Percentiles rank a stretch among this genome's conserved stretches.
phyloP scores from a whole-genome alignment of 2,113 vertebrate genomes.

The Leucopsar rothschildi region DNA sequence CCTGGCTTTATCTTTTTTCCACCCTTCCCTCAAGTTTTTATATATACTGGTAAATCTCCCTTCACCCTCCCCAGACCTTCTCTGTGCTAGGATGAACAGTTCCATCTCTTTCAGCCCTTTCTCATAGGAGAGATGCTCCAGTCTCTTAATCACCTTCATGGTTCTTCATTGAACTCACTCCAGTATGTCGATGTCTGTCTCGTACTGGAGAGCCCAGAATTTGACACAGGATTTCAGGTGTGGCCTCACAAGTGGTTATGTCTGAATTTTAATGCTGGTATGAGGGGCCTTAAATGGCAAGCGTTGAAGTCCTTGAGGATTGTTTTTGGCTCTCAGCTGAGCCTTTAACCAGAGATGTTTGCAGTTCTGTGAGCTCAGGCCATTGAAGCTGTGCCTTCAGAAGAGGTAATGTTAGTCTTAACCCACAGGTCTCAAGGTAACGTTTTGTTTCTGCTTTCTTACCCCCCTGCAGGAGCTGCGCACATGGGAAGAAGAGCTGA shows the following conservation, averaged over 20 bases:
- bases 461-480: conserved; percentile 81
- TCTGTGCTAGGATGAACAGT: neutral
- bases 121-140: neutral
- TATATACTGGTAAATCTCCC: neutral
- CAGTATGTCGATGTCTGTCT: accelerated
- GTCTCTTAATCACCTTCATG: neutral
- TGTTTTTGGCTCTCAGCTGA: neutral
- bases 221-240: neutral
- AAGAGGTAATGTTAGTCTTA: neutral
- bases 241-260: neutral
- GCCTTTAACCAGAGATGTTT: neutral
- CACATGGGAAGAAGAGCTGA: conserved; percentile 96
- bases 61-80: neutral
- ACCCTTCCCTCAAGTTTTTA: neutral
- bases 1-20: neutral
- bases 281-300: neutral
- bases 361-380: neutral
- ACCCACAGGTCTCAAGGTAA: neutral
- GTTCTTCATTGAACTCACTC: neutral
- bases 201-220: neutral
- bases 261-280: neutral
- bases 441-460: neutral
- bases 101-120: neutral
- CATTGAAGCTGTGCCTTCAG: neutral
- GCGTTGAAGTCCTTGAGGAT: neutral